Base-by-base conservation (phyloP, 2,113 vertebrate genomes). In the Nibea coibor region DNA sequence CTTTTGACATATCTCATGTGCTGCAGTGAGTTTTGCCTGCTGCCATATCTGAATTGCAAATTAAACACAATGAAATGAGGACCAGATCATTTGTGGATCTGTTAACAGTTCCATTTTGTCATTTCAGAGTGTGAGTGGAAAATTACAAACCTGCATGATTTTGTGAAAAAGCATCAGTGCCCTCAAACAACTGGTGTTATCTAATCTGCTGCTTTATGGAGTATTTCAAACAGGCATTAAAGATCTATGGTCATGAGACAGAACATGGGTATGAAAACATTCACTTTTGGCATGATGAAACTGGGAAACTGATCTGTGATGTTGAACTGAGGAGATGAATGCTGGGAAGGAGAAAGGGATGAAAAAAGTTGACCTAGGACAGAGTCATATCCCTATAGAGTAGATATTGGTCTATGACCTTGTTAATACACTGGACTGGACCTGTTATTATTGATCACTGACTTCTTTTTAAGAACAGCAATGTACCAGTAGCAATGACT, bases 121-220 rank as follows among this genome's bases (percentile, higher is more conserved):
- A 39, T 39, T 39, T 39, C 7, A 2, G 8, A 39, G 35, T 9
- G 14, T 22, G 28, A 57, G 48, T 26, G 35, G 22, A 51, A 57
- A 14, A 53, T 58, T 28, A 59, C 51, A 77, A 39, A 39, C 45
- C 53, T 31, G 22, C 22, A 59, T 39, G 66, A 66, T 43, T 57
- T 56, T 35, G 63, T 19, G 19, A 22, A 50, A 5, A 26, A n/a
- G 6, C 53, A 14, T 47, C 10, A 56, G 45, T 14, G 54, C 9
- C 48, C 17, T 70, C 28, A 59, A 48, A 64, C 26, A 53, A 69
- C 16, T 5, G 3, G 20, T 58, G 54, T 66, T 42, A 17, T 50
- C 56, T 26, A 72, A 76, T 4, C 11, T 59, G 15, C 51, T 74
- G 39, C n/a, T 26, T 24, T 17, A 35, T 74, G 69, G 58, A 12